These are phyloP conservation scores for Geophilus truncorum DNA, from an alignment of 2,888 invertebrate species.

Conservation along the genomic window DNA sequence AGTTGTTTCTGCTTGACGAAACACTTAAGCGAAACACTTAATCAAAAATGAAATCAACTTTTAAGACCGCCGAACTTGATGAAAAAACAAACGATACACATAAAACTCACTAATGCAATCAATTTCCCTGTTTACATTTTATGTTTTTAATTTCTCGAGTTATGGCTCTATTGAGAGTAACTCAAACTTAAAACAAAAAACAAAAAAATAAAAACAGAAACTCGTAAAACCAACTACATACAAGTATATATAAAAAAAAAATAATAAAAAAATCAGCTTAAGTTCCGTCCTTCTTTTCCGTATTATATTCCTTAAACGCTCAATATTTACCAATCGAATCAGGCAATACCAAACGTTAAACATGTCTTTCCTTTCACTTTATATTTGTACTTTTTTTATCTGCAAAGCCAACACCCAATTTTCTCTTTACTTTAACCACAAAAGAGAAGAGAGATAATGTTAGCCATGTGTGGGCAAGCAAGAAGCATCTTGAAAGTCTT, in stretches of 20 bases:
- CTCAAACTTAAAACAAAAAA: not conserved
- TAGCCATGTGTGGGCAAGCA: constrained; percentile 1
- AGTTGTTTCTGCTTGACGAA: not conserved
- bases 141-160: not conserved
- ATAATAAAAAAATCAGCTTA: too few relatives aligned
- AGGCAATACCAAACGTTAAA: not conserved
- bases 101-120: not conserved
- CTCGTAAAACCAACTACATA: too few relatives aligned
- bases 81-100: not conserved
- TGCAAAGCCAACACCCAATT: not conserved
- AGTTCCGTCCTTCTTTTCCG: too few relatives aligned
- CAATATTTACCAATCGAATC: not conserved
- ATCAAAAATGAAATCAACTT: not conserved
- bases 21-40: not conserved
- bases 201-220: not conserved
- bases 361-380: not conserved
- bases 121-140: constrained; percentile 12
- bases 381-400: not conserved
- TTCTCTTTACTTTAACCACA: not conserved
- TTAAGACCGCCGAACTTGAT: not conserved
- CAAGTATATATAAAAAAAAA: too few relatives aligned
- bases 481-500: not conserved
- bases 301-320: too few relatives aligned
- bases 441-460: not conserved
- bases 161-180: not conserved